Evolutionary conservation across 2,113 vertebrate genomes (phyloP).

Genomic region (Mirounga angustirostris): DNA sequence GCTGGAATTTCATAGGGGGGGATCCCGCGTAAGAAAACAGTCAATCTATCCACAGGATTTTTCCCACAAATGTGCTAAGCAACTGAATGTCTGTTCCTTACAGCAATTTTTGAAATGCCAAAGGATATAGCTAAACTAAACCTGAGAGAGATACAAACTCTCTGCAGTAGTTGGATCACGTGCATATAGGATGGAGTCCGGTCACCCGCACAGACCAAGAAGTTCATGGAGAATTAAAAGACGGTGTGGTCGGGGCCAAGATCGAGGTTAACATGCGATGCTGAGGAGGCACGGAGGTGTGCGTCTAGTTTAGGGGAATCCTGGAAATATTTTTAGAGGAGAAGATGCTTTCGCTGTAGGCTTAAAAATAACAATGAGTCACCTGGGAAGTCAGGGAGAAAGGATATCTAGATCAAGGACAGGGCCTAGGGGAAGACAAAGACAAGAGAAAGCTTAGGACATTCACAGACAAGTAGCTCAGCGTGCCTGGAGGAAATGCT

Average conservation of each 20-base stretch:
- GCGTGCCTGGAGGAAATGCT: neutral
- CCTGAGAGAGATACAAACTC: neutral
- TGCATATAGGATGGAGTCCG: fast-evolving
- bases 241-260: fast-evolving
- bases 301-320: neutral
- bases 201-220: neutral
- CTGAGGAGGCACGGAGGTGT: neutral
- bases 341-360: neutral
- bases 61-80: neutral
- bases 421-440: neutral
- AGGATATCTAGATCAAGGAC: neutral
- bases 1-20: neutral
- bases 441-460: neutral
- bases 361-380: neutral
- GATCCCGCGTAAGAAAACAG: neutral
- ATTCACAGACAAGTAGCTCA: neutral
- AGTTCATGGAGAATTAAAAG: neutral
- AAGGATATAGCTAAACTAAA: neutral
- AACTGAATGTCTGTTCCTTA: neutral
- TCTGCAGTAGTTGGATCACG: neutral
- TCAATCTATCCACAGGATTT: neutral
- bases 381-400: neutral
- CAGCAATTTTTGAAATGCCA: neutral
- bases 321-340: neutral
- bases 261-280: neutral